A percentile compares a stretch with the other conserved stretches of the same genome.
phyloP scores from a whole-genome alignment of 2,797 vertebrate species.

The Coilia nasus region DNA sequence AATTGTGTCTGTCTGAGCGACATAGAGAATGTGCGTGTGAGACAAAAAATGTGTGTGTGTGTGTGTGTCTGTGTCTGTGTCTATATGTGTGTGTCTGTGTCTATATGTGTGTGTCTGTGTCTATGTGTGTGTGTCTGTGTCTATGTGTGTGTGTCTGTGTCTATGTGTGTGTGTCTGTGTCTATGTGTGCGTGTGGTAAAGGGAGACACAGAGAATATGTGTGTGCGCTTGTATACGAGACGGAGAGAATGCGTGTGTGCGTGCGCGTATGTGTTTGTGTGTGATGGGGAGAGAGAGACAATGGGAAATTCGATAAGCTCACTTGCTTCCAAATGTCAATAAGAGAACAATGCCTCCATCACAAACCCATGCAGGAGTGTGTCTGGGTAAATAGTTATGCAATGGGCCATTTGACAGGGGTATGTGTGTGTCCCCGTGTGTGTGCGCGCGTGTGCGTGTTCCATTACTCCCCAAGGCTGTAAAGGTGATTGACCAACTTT shows the following conservation, averaged over 20 bases:
- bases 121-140: neutral
- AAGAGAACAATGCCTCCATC: neutral
- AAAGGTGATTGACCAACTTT: slow-evolving; percentile 3
- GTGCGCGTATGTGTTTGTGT: neutral
- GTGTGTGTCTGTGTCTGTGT: too few relatives aligned
- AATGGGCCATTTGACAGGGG: neutral
- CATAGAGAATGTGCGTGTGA: too few relatives aligned
- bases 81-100: neutral
- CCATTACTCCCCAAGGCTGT: neutral
- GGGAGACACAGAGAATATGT: too few relatives aligned
- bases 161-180: neutral
- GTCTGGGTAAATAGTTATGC: neutral
- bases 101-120: neutral
- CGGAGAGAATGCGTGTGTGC: neutral
- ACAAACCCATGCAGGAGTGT: neutral
- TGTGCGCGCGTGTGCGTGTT: neutral
- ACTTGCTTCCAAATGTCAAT: neutral
- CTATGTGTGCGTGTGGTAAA: neutral
- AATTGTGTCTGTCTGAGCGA: neutral
- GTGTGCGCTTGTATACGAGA: too few relatives aligned
- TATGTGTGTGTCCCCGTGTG: neutral
- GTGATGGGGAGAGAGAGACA: neutral
- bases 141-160: neutral
- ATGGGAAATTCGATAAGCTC: neutral
- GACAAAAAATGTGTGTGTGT: neutral